Conservation (phyloP, 1,140 invertebrate genomes). For the Ladona fulva region DNA sequence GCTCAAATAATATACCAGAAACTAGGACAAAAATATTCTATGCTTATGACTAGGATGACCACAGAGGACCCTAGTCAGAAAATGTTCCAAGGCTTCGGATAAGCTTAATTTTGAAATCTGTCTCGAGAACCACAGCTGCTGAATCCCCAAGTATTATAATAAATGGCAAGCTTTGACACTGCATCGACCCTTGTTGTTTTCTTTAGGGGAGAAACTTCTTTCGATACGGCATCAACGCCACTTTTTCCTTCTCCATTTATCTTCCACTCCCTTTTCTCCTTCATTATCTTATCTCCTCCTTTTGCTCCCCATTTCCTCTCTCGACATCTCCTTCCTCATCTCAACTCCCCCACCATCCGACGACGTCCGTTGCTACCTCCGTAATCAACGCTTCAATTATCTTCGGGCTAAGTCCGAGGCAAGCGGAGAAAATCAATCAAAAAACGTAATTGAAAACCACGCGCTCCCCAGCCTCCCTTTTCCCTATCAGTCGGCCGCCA, state of each 20-base stretch:
- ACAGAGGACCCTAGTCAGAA: too few species aligned
- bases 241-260: background rate
- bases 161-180: too few species aligned
- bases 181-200: too few species aligned
- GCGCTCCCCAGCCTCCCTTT: background rate
- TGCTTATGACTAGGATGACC: too few species aligned
- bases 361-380: background rate
- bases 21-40: too few species aligned
- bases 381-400: conserved; percentile 10
- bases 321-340: background rate
- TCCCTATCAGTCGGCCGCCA: background rate
- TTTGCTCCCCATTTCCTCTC: background rate
- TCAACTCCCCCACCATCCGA: background rate
- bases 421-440: conserved; percentile 6
- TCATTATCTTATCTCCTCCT: background rate
- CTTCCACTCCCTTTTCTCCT: background rate
- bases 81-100: too few species aligned
- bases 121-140: too few species aligned
- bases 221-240: background rate
- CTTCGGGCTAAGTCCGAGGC: background rate
- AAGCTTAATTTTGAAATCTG: too few species aligned
- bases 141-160: too few species aligned
- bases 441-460: conserved; percentile 9
- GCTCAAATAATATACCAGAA: too few species aligned
- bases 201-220: background rate